Base-by-base conservation (phyloP, 2,113 vertebrate species). In the Aix galericulata region DNA sequence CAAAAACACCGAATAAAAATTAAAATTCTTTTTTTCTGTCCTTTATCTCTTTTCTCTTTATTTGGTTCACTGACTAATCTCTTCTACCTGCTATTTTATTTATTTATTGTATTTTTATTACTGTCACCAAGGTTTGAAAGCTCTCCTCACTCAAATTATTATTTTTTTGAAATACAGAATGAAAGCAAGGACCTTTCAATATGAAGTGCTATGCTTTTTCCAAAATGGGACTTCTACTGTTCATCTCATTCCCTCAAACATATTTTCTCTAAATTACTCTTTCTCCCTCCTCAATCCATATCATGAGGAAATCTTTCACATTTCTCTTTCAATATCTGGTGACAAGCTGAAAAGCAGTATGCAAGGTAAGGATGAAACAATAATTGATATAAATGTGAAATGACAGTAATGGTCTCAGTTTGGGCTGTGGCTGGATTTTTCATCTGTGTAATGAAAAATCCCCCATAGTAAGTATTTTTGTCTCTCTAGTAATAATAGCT, bases 271-370 rank as follows among this genome's bases (percentile, higher is more conserved):
- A 88, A 94, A 92, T 94, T 88, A 78, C 40, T 81, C 63, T 27
- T 17, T 36, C n/a, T 95, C 38, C 22, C 42, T 87, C 38, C 25
- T 25, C 32, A 88, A 32, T 40, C 55, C 32, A 42, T 67, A 72
- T 7, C 60, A 48, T 53, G 75, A 82, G 77, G 86, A 97, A 84
- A 42, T 38, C 40, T 78, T 96, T 77, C 68, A 69, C 15, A 21
- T 93, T 93, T 94, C 74, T 89, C 56, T 89, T 95, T 95, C 69
- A 78, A 20, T 86, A 89, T 76, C 78, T 64, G 66, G 56, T 64
- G 69, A 84, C 60, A 93, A 86, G 68, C 80, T 42, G 60, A 90
- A 93, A 94, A 86, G 66, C 38, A 64, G 42, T 38, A 72, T 60
- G 38, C 77, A 92, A 95, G 62, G 77, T 89, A 93, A 92, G 62